Evolutionary conservation across 2,797 vertebrate genomes (phyloP).

Genomic region (Phylloscopus collybita): DNA sequence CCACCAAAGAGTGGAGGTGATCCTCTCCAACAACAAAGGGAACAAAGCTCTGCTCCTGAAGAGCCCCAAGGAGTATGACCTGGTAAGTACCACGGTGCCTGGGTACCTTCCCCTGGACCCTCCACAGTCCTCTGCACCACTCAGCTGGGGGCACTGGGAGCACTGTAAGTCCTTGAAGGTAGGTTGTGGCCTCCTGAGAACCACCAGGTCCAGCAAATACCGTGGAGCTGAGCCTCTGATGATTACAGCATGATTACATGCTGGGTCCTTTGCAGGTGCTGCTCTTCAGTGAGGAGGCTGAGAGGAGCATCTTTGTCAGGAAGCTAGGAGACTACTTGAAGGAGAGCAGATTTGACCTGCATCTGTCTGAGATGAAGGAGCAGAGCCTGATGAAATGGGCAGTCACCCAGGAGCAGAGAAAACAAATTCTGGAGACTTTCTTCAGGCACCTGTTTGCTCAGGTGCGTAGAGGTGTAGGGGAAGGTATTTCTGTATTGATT

Average conservation of each 20-base stretch:
- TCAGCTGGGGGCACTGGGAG: not conserved
- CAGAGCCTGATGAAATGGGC: slow-evolving; percentile 84
- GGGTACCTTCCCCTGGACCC: not conserved
- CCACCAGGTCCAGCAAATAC: not conserved
- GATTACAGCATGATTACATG: accelerated
- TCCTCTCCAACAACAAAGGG: slow-evolving; percentile 84
- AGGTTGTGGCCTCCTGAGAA: not conserved
- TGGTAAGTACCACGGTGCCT: slow-evolving; percentile 76
- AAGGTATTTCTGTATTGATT: not conserved
- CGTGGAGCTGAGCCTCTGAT: not conserved
- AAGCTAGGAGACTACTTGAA: slow-evolving; percentile 72
- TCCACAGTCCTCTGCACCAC: not conserved
- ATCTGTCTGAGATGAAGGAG: slow-evolving; percentile 80
- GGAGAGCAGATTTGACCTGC: slow-evolving; percentile 59
- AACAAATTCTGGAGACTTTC: slow-evolving; percentile 90
- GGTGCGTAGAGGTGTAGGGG: slow-evolving; percentile 71
- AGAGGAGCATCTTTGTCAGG: slow-evolving; percentile 79
- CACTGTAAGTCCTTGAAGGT: not conserved
- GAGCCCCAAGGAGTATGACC: slow-evolving; percentile 91
- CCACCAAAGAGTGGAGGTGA: slow-evolving; percentile 78
- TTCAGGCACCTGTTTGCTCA: slow-evolving; percentile 93
- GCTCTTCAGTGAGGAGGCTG: slow-evolving; percentile 83
- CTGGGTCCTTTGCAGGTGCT: slow-evolving; percentile 83
- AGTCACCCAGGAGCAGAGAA: slow-evolving; percentile 88
- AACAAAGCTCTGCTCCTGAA: slow-evolving; percentile 85